A percentile compares a stretch with the other conserved stretches of the same genome.
These are phyloP conservation scores for Genyomyrus donnyi DNA, from an alignment of 2,113 vertebrate genomes.

Conservation along the genomic window DNA sequence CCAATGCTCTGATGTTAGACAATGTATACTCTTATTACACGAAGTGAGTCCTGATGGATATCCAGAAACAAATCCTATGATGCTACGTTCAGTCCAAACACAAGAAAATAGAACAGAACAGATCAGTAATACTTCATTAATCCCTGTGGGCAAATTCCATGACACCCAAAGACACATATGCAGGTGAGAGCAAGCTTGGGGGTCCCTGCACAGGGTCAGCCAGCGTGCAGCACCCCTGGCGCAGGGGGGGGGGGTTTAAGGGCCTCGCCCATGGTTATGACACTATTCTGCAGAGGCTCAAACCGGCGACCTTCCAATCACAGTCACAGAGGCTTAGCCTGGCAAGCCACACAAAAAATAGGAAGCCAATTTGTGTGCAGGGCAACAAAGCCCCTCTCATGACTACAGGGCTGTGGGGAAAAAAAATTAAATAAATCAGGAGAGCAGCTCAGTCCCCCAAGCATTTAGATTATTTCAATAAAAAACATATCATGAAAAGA, in stretches of 20 bases:
- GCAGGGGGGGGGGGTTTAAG: neutral
- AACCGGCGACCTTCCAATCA: neutral
- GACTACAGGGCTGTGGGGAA: neutral
- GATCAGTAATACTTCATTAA: neutral
- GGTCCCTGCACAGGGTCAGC: neutral
- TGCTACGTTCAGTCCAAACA: neutral
- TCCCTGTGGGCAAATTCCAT: neutral
- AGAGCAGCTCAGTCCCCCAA: neutral
- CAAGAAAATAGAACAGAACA: neutral
- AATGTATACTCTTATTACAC: neutral
- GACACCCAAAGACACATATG: neutral
- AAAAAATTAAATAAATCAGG: neutral
- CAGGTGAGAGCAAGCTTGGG: neutral
- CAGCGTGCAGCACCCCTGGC: neutral
- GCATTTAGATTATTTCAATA: neutral
- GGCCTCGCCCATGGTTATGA: neutral
- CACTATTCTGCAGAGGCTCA: neutral
- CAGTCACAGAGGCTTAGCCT: neutral
- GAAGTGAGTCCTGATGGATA: neutral
- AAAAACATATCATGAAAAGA: neutral
- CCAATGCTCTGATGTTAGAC: neutral
- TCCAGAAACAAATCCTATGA: neutral
- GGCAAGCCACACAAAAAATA: neutral
- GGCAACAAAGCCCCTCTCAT: neutral
- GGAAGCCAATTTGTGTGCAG: neutral